Percentiles rank a stretch among this genome's conserved stretches.
phyloP scores from a whole-genome alignment of 2,888 invertebrate species.

The Scaptomyza flava region DNA sequence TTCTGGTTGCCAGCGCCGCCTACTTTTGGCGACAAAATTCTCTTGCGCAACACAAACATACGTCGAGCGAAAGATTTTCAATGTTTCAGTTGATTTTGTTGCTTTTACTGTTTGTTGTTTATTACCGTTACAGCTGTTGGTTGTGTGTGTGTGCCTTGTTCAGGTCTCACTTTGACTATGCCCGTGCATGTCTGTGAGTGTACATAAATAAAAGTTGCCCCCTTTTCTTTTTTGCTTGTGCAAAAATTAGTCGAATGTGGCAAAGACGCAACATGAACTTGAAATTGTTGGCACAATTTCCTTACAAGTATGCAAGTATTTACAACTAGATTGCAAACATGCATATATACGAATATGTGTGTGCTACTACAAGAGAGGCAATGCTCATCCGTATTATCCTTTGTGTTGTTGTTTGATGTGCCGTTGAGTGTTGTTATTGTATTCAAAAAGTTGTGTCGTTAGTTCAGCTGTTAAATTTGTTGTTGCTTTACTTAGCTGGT shows the following conservation, averaged over 20 bases:
- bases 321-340: constrained; percentile 1
- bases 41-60: constrained; percentile 63
- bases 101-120: constrained; percentile 64
- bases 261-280: constrained; percentile 59
- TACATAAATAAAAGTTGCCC: constrained; percentile 31
- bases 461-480: constrained; percentile 30
- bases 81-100: constrained; percentile 32
- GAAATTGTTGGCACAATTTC: constrained; percentile 51
- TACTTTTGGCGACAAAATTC: constrained; percentile 67
- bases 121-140: constrained; percentile 75
- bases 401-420: constrained; percentile 34
- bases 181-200: constrained; percentile 13
- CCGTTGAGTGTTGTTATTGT: constrained; percentile 60
- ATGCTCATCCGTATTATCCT: constrained; percentile 9
- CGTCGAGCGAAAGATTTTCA: constrained; percentile 36
- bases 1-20: constrained; percentile 17
- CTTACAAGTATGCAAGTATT: neutral
- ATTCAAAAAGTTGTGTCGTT: constrained; percentile 61
- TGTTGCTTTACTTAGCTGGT: constrained; percentile 23
- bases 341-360: neutral
- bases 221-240: constrained; percentile 53
- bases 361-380: constrained; percentile 11
- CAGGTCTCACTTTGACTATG: constrained; percentile 27
- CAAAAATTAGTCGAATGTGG: constrained; percentile 64
- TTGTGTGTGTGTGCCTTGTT: constrained; percentile 35